Evolutionary conservation across 1,140 invertebrate genomes (phyloP).

Genomic region (Caenorhabditis inopinata): DNA sequence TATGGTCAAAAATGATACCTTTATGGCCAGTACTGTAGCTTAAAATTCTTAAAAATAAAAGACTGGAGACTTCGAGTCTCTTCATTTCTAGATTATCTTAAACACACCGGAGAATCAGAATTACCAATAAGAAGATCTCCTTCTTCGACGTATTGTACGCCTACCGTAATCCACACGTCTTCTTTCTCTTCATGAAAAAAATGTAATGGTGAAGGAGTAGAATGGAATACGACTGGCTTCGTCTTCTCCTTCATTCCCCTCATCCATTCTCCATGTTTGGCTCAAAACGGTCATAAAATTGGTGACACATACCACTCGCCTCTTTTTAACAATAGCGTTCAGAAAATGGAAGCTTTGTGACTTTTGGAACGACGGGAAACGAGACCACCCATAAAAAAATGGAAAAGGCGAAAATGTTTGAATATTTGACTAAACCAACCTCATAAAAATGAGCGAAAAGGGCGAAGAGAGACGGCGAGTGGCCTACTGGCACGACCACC

Average conservation of each 20-base stretch:
- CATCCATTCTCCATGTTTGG: background rate
- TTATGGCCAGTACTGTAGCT: too few species aligned
- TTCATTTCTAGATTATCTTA: too few species aligned
- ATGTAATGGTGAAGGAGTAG: background rate
- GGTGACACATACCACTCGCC: background rate
- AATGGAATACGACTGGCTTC: background rate
- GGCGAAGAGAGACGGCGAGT: too few species aligned
- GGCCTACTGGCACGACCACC: slow-evolving; percentile 25
- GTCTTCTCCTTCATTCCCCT: background rate
- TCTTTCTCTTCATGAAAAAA: too few species aligned
- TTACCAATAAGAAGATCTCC: too few species aligned
- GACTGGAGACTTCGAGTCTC: too few species aligned
- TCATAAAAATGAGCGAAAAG: background rate
- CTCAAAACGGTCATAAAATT: slow-evolving; percentile 15
- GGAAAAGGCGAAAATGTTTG: background rate
- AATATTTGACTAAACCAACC: slow-evolving; percentile 34
- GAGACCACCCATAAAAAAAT: slow-evolving; percentile 17
- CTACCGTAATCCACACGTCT: too few species aligned
- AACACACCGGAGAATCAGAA: too few species aligned
- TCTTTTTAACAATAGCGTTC: slow-evolving; percentile 22
- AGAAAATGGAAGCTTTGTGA: slow-evolving; percentile 27
- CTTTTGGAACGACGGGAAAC: background rate
- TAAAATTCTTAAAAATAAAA: too few species aligned
- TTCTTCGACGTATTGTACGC: too few species aligned
- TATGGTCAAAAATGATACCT: too few species aligned